These are phyloP conservation scores for Hipposideros larvatus DNA, from an alignment of 2,797 vertebrate species.

Conservation along the genomic window DNA sequence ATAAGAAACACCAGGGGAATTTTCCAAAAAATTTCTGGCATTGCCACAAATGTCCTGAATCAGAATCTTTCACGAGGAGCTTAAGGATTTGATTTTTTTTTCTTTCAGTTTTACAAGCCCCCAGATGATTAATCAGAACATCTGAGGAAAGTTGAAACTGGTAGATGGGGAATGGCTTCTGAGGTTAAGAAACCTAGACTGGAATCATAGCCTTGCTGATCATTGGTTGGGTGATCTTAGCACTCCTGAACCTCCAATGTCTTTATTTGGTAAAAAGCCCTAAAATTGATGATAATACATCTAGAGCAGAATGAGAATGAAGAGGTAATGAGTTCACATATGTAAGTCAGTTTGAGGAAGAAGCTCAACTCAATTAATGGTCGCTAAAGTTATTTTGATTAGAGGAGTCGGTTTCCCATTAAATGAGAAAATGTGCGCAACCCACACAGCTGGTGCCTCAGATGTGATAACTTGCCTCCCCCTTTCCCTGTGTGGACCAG, in stretches of 20 bases:
- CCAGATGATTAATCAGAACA: neutral
- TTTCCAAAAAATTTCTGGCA: neutral
- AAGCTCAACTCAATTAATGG: neutral
- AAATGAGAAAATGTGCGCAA: neutral
- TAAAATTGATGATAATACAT: neutral
- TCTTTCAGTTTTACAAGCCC: neutral
- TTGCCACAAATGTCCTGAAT: neutral
- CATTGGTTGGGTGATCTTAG: neutral
- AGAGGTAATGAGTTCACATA: neutral
- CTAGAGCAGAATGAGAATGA: fast-evolving
- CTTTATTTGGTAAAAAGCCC: neutral
- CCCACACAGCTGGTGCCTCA: too few species aligned
- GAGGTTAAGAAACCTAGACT: neutral
- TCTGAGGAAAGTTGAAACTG: neutral
- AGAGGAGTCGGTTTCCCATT: neutral
- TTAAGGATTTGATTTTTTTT: neutral
- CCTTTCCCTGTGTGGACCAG: neutral
- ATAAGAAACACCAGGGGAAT: neutral
- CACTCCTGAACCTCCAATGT: neutral
- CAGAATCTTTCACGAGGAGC: neutral
- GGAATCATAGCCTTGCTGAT: neutral
- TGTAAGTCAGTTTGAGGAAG: neutral
- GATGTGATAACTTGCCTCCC: too few species aligned
- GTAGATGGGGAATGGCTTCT: neutral
- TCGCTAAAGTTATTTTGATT: neutral